Conservation (phyloP, 1,140 invertebrate species). For the Cherax destructor region DNA sequence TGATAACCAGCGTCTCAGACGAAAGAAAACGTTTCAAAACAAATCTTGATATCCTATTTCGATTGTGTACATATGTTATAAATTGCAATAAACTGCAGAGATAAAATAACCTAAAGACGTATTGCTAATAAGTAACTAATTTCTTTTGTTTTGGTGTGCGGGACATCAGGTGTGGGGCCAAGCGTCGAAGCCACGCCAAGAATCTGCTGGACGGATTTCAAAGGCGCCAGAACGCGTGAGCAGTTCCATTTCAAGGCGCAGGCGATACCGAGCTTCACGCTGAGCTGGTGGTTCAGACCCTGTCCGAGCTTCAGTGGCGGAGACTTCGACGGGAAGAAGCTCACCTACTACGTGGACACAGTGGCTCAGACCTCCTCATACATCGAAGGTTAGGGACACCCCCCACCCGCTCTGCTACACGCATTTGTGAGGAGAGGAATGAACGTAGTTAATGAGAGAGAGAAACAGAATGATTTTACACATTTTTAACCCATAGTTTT, state of each 20-base stretch:
- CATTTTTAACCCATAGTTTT: no score
- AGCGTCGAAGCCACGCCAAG: neutral
- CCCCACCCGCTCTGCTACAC: neutral
- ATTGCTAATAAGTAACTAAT: no score
- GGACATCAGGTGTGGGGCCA: neutral
- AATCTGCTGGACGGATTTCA: conserved; percentile 18
- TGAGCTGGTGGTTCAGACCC: conserved; percentile 20
- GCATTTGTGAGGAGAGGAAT: no score
- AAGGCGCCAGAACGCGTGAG: neutral
- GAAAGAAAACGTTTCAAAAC: no score
- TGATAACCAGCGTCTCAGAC: no score
- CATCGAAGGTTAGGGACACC: conserved; percentile 7
- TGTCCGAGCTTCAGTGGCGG: neutral
- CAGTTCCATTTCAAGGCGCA: conserved; percentile 20
- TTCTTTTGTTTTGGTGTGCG: no score
- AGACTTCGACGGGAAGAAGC: neutral
- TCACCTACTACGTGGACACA: neutral
- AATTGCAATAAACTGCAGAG: no score
- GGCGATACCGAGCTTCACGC: neutral
- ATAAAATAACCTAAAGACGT: no score
- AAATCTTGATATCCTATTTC: no score
- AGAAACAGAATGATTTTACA: no score
- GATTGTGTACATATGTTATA: no score
- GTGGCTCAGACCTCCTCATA: neutral
- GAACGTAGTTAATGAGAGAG: no score